Evolutionary conservation across 2,113 vertebrate genomes (phyloP).

Genomic region (Henicopernis longicauda): DNA sequence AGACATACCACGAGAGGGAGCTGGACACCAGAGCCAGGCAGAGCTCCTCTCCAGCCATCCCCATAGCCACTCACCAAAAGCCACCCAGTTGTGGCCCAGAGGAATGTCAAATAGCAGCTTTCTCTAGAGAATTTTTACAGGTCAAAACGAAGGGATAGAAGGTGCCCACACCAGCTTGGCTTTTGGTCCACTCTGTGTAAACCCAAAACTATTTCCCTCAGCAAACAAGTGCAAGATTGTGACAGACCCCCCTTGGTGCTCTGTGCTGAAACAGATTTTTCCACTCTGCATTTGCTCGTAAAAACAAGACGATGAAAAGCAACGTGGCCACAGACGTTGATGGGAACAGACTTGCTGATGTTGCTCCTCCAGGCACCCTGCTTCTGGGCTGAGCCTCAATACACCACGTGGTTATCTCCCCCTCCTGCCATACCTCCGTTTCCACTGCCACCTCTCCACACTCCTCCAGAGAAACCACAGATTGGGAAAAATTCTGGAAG

Average conservation of each 20-base stretch:
- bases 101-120: neutral
- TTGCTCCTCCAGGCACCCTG: neutral
- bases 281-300: neutral
- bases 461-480: neutral
- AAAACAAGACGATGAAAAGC: neutral
- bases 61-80: accelerated
- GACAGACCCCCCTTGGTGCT: neutral
- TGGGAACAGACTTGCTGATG: neutral
- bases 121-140: neutral
- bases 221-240: neutral
- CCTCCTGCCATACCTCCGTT: neutral
- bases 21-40: accelerated
- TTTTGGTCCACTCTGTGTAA: neutral
- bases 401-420: neutral
- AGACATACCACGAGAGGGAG: constrained; percentile 10
- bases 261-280: neutral
- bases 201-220: neutral
- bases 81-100: no score
- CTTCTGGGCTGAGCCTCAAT: neutral
- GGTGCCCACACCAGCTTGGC: neutral
- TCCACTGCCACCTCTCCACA: neutral
- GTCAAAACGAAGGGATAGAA: neutral
- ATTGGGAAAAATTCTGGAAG: neutral
- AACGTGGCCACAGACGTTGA: accelerated
- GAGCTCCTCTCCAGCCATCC: neutral